phyloP scores from a whole-genome alignment of 2,797 vertebrate species.

The Caiman crocodilus region DNA sequence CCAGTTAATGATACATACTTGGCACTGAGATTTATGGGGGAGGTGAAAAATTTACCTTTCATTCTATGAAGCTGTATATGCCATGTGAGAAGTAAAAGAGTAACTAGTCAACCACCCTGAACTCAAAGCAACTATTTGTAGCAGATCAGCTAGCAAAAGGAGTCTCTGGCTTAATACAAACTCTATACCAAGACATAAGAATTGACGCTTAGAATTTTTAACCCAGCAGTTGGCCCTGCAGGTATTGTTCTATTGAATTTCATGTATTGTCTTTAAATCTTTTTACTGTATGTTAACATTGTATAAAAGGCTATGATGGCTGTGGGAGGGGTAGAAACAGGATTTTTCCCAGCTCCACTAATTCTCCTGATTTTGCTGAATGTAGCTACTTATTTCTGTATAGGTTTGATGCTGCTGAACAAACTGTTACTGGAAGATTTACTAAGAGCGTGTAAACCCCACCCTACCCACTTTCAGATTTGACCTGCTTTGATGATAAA shows the following conservation, averaged over 20 bases:
- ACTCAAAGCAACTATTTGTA: background rate
- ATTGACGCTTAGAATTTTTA: background rate
- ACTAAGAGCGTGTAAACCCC: background rate
- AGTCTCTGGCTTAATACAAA: no score
- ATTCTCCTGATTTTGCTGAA: background rate
- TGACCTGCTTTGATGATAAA: background rate
- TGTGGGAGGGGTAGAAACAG: background rate
- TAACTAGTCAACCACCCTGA: background rate
- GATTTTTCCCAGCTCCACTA: background rate
- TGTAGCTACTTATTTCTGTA: background rate
- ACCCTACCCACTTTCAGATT: background rate
- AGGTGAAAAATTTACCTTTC: background rate
- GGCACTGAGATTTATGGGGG: background rate
- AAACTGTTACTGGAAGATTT: background rate
- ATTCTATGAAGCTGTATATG: background rate
- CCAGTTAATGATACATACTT: background rate
- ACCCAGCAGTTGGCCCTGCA: background rate
- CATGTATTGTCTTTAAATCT: background rate
- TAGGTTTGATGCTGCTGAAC: background rate
- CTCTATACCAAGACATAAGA: background rate
- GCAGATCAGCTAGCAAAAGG: background rate
- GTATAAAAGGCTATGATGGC: no score
- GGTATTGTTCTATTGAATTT: background rate
- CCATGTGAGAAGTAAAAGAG: background rate
- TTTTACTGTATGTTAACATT: background rate